Percentiles rank a stretch among this genome's conserved stretches.
phyloP scores from a whole-genome alignment of 1,140 invertebrate genomes.

The Drosophila insularis region DNA sequence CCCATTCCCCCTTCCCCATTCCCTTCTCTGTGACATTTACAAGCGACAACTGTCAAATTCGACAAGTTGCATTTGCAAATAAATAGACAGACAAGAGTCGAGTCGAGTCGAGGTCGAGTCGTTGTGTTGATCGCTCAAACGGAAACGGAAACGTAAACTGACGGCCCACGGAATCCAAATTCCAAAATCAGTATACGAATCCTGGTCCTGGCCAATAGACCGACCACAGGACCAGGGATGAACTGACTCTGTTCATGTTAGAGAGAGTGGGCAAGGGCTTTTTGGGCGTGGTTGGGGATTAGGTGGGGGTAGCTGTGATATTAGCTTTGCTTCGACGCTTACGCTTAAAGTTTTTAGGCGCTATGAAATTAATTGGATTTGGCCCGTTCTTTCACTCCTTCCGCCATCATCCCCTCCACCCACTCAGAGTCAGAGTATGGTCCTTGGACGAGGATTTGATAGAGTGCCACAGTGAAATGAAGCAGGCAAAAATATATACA shows the following conservation, averaged over 20 bases:
- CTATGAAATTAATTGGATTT: conserved; percentile 75
- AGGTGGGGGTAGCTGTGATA: not conserved
- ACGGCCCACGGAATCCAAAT: conserved; percentile 46
- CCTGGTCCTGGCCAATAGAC: not conserved
- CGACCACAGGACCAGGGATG: no score
- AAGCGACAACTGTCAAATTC: conserved; percentile 78
- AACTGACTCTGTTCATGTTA: no score
- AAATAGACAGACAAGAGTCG: conserved; percentile 52
- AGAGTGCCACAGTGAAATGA: not conserved
- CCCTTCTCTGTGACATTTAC: conserved; percentile 53
- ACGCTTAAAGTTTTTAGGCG: conserved; percentile 74
- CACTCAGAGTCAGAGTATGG: no score
- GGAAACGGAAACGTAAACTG: conserved; percentile 75
- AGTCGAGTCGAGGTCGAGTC: conserved; percentile 14
- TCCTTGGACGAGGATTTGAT: not conserved
- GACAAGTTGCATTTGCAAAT: conserved; percentile 80
- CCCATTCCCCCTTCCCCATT: not conserved
- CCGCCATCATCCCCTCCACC: conserved; percentile 8
- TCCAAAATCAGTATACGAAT: conserved; percentile 3
- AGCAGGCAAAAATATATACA: no score
- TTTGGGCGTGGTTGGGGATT: no score
- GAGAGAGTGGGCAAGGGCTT: no score
- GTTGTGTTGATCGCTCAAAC: conserved; percentile 50
- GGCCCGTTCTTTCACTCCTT: conserved; percentile 18
- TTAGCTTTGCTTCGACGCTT: conserved; percentile 64